Conservation (phyloP, 2,797 vertebrate species). For the Falco berigora region DNA sequence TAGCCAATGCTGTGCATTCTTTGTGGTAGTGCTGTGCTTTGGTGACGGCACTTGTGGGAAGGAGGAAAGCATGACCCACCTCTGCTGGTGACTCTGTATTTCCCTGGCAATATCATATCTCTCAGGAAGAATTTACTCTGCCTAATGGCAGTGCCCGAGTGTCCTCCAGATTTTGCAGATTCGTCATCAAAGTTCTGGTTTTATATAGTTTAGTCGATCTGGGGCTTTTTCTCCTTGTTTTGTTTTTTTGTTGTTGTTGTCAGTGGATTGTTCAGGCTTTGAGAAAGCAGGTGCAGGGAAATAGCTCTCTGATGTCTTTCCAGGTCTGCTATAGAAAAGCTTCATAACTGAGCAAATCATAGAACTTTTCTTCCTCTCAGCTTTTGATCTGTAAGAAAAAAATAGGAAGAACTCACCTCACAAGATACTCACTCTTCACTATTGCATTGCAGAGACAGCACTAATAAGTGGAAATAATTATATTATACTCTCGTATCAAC, state of each 20-base stretch:
- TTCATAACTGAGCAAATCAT: neutral
- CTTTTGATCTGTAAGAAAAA: neutral
- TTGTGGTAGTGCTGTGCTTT: neutral
- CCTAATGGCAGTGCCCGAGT: neutral
- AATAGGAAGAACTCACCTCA: neutral
- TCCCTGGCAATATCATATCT: neutral
- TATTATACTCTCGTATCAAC: neutral
- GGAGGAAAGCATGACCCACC: neutral
- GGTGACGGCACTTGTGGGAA: neutral
- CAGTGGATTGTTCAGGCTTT: neutral
- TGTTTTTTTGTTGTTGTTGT: neutral
- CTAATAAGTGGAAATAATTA: neutral
- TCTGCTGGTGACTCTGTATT: neutral
- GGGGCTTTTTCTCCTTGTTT: neutral
- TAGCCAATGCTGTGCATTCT: neutral
- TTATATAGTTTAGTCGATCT: neutral
- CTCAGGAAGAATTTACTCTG: neutral
- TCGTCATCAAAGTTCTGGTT: neutral
- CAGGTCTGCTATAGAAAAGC: neutral
- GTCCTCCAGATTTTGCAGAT: neutral
- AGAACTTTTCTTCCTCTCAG: neutral
- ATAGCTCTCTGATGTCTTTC: neutral
- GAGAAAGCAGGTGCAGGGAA: neutral
- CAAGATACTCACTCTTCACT: neutral
- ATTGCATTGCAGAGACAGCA: neutral